phyloP scores from a whole-genome alignment of 2,113 vertebrate species.

The Bujurquina vittata region DNA sequence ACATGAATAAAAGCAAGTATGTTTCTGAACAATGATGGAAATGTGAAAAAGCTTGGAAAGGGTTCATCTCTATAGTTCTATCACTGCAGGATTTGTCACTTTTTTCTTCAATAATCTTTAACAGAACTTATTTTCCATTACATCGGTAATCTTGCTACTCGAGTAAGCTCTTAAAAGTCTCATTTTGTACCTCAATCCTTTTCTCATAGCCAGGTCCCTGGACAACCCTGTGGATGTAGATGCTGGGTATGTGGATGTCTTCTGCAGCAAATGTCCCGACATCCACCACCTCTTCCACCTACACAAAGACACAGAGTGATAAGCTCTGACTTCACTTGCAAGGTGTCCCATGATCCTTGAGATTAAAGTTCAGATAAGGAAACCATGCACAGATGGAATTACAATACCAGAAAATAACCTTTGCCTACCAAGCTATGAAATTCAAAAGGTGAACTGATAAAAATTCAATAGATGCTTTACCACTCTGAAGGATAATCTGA shows the following conservation, averaged over 20 bases:
- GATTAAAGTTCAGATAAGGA: slow-evolving; percentile 45
- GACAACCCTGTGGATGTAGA: slow-evolving; percentile 94
- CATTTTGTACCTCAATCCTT: slow-evolving; percentile 90
- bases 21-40: neutral
- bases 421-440: slow-evolving; percentile 25
- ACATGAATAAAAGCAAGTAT: neutral
- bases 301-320: slow-evolving; percentile 43
- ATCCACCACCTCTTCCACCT: slow-evolving; percentile 98
- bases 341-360: slow-evolving; percentile 20
- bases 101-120: neutral
- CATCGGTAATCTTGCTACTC: neutral
- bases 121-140: neutral
- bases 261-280: slow-evolving; percentile 91
- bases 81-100: neutral
- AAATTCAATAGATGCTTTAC: neutral
- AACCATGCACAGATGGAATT: slow-evolving; percentile 21
- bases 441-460: slow-evolving; percentile 27
- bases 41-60: neutral
- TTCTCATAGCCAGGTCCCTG: slow-evolving; percentile 90
- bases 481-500: neutral
- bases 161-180: neutral
- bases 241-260: slow-evolving; percentile 95
- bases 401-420: slow-evolving; percentile 41
- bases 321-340: neutral
- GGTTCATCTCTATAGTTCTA: neutral